Percentiles rank a stretch among this genome's conserved stretches.
phyloP scores from a whole-genome alignment of 1,140 invertebrate species.

The Pseudomyrmex pallidus region DNA sequence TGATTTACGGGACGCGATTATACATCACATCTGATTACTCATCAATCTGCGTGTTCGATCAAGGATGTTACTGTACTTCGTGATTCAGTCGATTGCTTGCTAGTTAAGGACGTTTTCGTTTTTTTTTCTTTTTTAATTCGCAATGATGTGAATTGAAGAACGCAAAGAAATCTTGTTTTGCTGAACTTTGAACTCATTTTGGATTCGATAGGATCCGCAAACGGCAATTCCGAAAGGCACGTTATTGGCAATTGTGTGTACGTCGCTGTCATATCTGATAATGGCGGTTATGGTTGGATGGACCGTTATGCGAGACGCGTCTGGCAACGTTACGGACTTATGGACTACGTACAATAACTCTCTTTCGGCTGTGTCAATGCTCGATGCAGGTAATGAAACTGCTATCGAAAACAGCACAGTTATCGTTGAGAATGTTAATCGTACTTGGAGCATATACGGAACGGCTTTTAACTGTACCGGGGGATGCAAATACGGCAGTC shows the following conservation, averaged over 20 bases:
- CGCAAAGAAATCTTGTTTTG: too few relatives aligned
- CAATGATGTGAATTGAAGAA: too few relatives aligned
- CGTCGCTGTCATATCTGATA: constrained; percentile 92
- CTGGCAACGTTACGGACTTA: constrained; percentile 88
- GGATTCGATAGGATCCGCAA: constrained; percentile 92
- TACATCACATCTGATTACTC: constrained; percentile 1
- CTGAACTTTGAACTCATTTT: neutral
- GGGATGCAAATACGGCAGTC: constrained; percentile 90
- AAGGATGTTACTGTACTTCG: neutral
- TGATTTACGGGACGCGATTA: constrained; percentile 3
- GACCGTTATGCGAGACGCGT: constrained; percentile 91
- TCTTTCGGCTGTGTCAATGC: constrained; percentile 36
- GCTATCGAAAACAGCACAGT: constrained; percentile 44
- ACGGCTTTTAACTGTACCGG: constrained; percentile 79
- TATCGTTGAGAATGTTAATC: constrained; percentile 24
- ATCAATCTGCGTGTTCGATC: constrained; percentile 9
- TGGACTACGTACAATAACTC: constrained; percentile 63
- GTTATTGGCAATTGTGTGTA: constrained; percentile 93
- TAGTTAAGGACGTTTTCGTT: too few relatives aligned
- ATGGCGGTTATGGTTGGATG: constrained; percentile 93
- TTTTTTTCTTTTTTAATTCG: too few relatives aligned
- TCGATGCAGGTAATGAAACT: constrained; percentile 40
- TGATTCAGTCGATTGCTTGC: neutral
- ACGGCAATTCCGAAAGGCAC: constrained; percentile 96
- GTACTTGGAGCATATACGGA: constrained; percentile 78